These are phyloP conservation scores for Heteromyza rotundicornis DNA, from an alignment of 2,888 invertebrate genomes.

Conservation along the genomic window DNA sequence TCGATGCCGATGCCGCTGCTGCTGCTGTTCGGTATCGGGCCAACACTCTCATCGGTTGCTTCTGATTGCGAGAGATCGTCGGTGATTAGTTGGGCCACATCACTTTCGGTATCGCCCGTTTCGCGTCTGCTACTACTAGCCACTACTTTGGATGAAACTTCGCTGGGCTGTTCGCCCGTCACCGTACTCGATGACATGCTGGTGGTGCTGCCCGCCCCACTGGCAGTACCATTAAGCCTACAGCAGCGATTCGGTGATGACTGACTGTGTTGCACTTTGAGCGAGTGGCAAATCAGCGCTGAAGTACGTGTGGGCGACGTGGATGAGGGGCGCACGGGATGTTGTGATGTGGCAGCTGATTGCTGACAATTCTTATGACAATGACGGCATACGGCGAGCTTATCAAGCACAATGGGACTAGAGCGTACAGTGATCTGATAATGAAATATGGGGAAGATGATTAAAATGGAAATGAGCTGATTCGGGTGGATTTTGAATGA, in stretches of 20 bases:
- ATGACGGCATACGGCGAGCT: constrained; percentile 76
- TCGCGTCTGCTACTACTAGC: constrained; percentile 44
- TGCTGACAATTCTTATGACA: constrained; percentile 77
- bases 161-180: constrained; percentile 49
- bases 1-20: constrained; percentile 34
- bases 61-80: constrained; percentile 56
- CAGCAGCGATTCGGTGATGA: constrained; percentile 62
- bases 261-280: constrained; percentile 63
- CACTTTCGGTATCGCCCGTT: constrained; percentile 54
- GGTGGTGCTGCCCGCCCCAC: constrained; percentile 47
- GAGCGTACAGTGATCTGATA: constrained; percentile 77
- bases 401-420: constrained; percentile 74
- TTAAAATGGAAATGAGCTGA: neutral
- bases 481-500: too few relatives aligned
- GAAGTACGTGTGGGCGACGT: constrained; percentile 12
- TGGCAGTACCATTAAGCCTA: constrained; percentile 48
- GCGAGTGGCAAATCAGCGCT: constrained; percentile 55
- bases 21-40: constrained; percentile 48
- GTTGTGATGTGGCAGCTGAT: constrained; percentile 28
- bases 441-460: constrained; percentile 4
- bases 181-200: constrained; percentile 60
- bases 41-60: constrained; percentile 52
- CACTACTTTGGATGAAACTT: constrained; percentile 44
- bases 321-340: constrained; percentile 9
- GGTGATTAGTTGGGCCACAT: constrained; percentile 52